A percentile compares a stretch with the other conserved stretches of the same genome.
Conservation (phyloP, 2,888 invertebrate genomes). For the Cheilosia impressa region DNA sequence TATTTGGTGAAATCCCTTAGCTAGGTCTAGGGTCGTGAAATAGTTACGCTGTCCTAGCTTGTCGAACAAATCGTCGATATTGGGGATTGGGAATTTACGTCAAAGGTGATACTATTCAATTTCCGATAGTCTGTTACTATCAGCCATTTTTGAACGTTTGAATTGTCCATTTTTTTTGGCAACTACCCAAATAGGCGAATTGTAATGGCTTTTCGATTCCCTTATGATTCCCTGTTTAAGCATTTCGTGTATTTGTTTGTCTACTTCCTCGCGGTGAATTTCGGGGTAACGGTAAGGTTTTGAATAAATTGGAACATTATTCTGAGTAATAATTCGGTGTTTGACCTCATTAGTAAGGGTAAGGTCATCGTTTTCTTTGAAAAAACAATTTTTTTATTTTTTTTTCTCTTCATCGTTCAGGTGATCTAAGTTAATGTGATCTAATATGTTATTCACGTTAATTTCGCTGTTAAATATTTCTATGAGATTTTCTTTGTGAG, state of each 20-base stretch:
- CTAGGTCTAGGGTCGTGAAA: too few species aligned
- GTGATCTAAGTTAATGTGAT: neutral
- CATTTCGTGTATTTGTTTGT: slow-evolving; percentile 71
- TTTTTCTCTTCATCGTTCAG: slow-evolving; percentile 4
- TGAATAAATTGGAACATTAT: slow-evolving; percentile 58
- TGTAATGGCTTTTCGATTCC: slow-evolving; percentile 5
- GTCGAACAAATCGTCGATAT: slow-evolving; percentile 76
- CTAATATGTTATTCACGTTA: neutral
- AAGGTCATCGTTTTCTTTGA: slow-evolving; percentile 51
- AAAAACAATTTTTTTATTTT: slow-evolving; percentile 43
- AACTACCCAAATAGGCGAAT: neutral
- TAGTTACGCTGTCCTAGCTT: too few species aligned
- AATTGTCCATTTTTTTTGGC: slow-evolving; percentile 35
- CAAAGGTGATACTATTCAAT: slow-evolving; percentile 60
- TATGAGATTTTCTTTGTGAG: neutral
- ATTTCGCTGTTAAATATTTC: slow-evolving; percentile 2
- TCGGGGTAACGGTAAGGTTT: slow-evolving; percentile 76
- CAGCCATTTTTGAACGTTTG: slow-evolving; percentile 30
- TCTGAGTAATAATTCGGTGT: slow-evolving; percentile 70
- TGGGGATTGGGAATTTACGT: slow-evolving; percentile 69
- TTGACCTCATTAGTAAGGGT: slow-evolving; percentile 73
- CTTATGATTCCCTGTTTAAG: slow-evolving; percentile 13
- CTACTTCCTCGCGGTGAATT: slow-evolving; percentile 50
- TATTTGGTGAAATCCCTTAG: slow-evolving; percentile 78
- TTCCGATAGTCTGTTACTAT: slow-evolving; percentile 76